Conservation (phyloP, 2,113 vertebrate genomes). For the Cryptotis parvus region DNA sequence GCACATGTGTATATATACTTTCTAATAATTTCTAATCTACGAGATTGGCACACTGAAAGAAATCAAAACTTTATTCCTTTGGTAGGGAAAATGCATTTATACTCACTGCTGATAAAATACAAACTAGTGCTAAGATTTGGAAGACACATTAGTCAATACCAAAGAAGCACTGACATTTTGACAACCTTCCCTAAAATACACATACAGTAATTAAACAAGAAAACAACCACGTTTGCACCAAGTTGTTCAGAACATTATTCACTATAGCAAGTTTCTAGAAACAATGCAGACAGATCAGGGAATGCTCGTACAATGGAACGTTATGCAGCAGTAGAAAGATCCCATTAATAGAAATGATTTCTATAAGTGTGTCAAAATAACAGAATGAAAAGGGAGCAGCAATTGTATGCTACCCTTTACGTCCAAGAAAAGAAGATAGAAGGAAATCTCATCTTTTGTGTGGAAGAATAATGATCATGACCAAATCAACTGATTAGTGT, state of each 20-base stretch:
- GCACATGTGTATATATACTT: too few species aligned
- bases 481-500: not conserved
- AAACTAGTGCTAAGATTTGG: not conserved
- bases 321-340: not conserved
- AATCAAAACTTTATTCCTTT: not conserved
- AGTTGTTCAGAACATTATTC: not conserved
- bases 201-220: not conserved
- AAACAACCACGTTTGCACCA: not conserved
- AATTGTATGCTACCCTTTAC: not conserved
- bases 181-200: not conserved
- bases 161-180: not conserved
- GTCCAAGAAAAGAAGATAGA: not conserved
- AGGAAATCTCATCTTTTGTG: not conserved
- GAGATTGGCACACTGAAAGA: not conserved
- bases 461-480: not conserved
- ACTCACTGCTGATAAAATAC: not conserved
- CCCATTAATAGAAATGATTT: not conserved
- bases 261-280: not conserved
- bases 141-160: not conserved
- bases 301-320: not conserved
- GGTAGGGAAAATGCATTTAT: not conserved
- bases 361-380: not conserved
- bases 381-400: not conserved
- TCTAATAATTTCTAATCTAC: not conserved
- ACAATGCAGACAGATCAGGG: not conserved